phyloP scores from a whole-genome alignment of 1,140 invertebrate species.

The Caenorhabditis brenneri region DNA sequence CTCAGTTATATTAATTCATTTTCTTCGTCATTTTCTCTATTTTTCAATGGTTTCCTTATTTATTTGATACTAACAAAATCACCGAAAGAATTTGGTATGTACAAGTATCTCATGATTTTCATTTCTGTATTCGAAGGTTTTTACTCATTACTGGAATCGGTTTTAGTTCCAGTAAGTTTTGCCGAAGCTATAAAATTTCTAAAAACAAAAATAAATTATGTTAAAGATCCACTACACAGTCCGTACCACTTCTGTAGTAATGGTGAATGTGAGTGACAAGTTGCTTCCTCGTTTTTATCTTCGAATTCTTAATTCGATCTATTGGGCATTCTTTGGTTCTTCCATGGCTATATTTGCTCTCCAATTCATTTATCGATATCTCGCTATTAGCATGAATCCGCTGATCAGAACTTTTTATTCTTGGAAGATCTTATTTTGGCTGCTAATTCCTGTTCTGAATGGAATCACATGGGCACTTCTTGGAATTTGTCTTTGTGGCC shows the following conservation, averaged over 20 bases:
- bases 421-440: too few relatives aligned
- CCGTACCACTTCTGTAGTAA: neutral
- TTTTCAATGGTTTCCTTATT: neutral
- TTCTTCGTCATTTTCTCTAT: neutral
- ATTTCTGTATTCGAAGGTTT: neutral
- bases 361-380: too few relatives aligned
- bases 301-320: neutral
- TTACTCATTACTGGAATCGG: neutral
- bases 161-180: neutral
- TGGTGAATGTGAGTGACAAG: neutral
- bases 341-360: too few relatives aligned
- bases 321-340: neutral
- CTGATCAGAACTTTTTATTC: too few relatives aligned
- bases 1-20: neutral
- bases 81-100: conserved; percentile 1
- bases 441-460: too few relatives aligned
- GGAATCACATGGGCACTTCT: too few relatives aligned
- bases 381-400: too few relatives aligned
- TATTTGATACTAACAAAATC: conserved; percentile 15
- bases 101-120: conserved; percentile 3
- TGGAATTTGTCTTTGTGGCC: neutral
- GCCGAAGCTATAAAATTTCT: too few relatives aligned
- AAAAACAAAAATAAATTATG: neutral
- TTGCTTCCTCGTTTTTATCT: neutral
- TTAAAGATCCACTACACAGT: neutral